These are phyloP conservation scores for Temnothorax unifasciatus DNA, from an alignment of 2,888 invertebrate genomes.

Conservation along the genomic window DNA sequence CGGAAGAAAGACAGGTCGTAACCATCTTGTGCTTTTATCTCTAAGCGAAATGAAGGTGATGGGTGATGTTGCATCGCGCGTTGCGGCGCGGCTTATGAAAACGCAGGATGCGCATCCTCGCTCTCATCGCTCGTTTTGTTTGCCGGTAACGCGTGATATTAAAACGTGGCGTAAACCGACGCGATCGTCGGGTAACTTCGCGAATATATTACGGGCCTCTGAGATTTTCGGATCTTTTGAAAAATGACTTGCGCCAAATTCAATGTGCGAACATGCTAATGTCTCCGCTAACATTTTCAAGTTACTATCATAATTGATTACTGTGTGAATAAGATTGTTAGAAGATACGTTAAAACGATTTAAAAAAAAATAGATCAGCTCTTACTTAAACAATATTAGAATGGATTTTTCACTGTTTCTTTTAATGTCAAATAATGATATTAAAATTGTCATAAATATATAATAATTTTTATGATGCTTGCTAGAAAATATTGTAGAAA, in stretches of 20 bases:
- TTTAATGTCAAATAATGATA: not conserved
- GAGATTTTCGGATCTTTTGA: constrained; percentile 38
- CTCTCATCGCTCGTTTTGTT: constrained; percentile 44
- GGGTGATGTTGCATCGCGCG: constrained; percentile 19
- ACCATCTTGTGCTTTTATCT: constrained; percentile 25
- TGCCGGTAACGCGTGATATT: constrained; percentile 49
- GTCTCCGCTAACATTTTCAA: constrained; percentile 7
- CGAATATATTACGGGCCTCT: constrained; percentile 21
- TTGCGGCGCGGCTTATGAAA: constrained; percentile 43
- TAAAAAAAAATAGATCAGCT: not conserved
- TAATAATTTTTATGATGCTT: not conserved
- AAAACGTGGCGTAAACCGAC: constrained; percentile 35
- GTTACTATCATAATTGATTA: constrained; percentile 13
- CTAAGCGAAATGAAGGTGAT: constrained; percentile 44
- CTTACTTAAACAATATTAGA: not conserved
- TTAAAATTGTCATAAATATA: not conserved
- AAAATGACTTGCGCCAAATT: constrained; percentile 26
- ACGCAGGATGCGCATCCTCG: constrained; percentile 39
- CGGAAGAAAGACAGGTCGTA: constrained; percentile 41
- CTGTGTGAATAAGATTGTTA: not conserved
- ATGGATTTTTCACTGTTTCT: not conserved
- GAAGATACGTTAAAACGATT: no score
- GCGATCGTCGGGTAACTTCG: constrained; percentile 26
- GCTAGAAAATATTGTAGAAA: not conserved
- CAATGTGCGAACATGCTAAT: not conserved